A percentile compares a stretch with the other conserved stretches of the same genome.
Evolutionary conservation across 2,888 invertebrate genomes (phyloP).

Genomic region (Perizoma flavofasciatum): DNA sequence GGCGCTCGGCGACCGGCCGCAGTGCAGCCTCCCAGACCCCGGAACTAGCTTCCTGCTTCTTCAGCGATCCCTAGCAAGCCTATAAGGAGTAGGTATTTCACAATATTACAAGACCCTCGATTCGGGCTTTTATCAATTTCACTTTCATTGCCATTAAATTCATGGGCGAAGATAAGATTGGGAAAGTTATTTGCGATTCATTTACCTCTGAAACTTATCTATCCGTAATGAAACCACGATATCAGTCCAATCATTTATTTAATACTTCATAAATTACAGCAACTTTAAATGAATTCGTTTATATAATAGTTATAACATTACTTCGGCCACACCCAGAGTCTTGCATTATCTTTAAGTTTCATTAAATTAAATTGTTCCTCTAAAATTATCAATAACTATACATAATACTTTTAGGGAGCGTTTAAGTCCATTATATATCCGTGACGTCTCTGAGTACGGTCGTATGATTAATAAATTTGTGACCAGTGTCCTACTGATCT

Average conservation of each 20-base stretch:
- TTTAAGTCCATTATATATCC: no score
- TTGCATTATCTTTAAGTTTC: no score
- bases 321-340: not conserved
- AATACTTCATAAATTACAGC: conserved; percentile 46
- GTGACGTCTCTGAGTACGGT: conserved; percentile 1
- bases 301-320: conserved; percentile 33
- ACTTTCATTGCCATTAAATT: conserved; percentile 31
- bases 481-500: conserved; percentile 22
- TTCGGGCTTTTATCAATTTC: conserved; percentile 23
- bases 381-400: no score
- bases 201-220: conserved; percentile 33
- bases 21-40: conserved; percentile 42
- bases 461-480: conserved; percentile 19
- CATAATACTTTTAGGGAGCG: no score
- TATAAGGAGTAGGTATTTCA: conserved; percentile 13
- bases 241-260: conserved; percentile 54
- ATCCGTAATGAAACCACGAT: conserved; percentile 45
- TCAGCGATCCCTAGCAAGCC: conserved; percentile 27
- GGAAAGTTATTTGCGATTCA: conserved; percentile 29
- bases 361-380: no score
- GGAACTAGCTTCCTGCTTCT: conserved; percentile 52
- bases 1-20: conserved; percentile 36
- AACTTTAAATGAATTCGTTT: conserved; percentile 28
- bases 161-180: conserved; percentile 30
- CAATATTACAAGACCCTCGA: conserved; percentile 6